phyloP scores from a whole-genome alignment of 2,797 vertebrate species.

The Mareca strepera region DNA sequence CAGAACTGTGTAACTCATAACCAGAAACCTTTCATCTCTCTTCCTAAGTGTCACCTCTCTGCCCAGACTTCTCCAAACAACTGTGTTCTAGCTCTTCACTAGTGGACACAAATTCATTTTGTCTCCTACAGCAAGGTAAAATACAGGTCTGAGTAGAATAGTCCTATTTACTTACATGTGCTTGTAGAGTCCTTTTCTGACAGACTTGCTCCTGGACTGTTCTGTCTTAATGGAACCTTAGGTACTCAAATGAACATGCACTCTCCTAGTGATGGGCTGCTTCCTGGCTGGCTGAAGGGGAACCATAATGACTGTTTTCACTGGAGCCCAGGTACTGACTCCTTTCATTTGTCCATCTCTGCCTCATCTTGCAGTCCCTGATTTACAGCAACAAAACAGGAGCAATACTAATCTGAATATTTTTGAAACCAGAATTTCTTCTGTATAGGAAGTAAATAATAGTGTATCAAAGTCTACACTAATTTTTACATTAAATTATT shows the following conservation, averaged over 20 bases:
- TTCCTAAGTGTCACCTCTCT: background rate
- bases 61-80: background rate
- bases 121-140: background rate
- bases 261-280: background rate
- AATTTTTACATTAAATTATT: background rate
- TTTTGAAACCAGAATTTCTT: background rate
- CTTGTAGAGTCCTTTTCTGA: background rate
- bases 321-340: background rate
- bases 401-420: background rate
- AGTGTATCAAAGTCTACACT: background rate
- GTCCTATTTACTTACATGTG: background rate
- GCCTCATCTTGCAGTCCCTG: background rate
- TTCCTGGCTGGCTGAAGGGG: background rate
- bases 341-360: background rate
- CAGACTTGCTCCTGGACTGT: background rate
- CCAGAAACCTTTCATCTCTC: background rate
- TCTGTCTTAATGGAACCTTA: background rate
- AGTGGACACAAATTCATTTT: background rate
- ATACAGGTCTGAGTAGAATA: background rate
- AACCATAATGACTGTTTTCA: background rate
- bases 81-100: background rate
- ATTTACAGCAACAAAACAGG: background rate
- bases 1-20: background rate
- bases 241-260: background rate
- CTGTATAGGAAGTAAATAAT: background rate